Base-by-base conservation (phyloP, 2,888 invertebrate genomes). In the Drosophila siamana region DNA sequence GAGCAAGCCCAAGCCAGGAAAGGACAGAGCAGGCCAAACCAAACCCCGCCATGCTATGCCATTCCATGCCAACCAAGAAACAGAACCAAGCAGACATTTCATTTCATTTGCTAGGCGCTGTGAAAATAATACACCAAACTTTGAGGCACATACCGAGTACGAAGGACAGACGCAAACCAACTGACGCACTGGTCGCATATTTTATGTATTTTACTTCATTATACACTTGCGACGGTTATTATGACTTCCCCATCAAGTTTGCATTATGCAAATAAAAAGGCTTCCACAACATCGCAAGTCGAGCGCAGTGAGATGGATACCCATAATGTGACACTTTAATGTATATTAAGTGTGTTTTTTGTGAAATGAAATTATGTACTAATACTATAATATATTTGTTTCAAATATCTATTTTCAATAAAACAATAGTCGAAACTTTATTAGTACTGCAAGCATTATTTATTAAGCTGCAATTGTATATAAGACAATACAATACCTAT, bases 151-250 rank as follows among this genome's bases (percentile, higher is more conserved):
- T 38, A 40, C 24, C 15, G 41, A 40, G 30, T 38, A 24, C 28
- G 36, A 36, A 15, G 48, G 57, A 63, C 38, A 47, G 48, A 52
- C 52, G 38, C 7, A 38, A 22, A 44, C 50, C 73, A 60, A 60
- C 78, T 56, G 74, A 74, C 74, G 74, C 78, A 74, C 74, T 73
- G 62, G 55, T 63, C 83, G 76, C 69, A 87, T 82, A 83, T 83
- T 85, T 83, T 76, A 85, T 82, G 74, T 87, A 85, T 85, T 82
- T 84, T 61, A 71, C 86, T 71, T 85, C 71, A 79, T 82, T 83
- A 74, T 79, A 82, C 82, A 52, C 74, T 74, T 55, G 33, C 6
- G 6, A 4, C 11, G 48, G 78, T 22, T 59, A 47, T 43, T 24
- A 6, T 5, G 44, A 61, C 38, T 68, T 56, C 22, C 22, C 41